Conservation (phyloP, 2,113 vertebrate genomes). For the Pelobates fuscus region DNA sequence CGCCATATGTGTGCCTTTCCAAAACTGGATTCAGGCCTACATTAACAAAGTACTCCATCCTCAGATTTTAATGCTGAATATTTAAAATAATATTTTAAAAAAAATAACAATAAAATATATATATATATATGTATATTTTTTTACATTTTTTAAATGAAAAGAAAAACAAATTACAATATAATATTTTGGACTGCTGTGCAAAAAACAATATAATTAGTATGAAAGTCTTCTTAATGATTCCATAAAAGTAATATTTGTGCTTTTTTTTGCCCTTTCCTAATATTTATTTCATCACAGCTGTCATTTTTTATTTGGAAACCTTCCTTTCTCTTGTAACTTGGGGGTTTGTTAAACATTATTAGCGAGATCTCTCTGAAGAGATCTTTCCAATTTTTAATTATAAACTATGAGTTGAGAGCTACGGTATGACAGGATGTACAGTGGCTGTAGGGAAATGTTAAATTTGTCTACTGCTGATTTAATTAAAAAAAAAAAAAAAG, state of each 20-base stretch:
- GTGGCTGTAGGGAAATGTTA: constrained; percentile 46
- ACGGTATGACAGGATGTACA: constrained; percentile 46
- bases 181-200: too few relatives aligned
- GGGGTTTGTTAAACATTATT: constrained; percentile 54
- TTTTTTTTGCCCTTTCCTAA: constrained; percentile 12
- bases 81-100: too few relatives aligned
- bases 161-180: too few relatives aligned
- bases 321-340: constrained; percentile 3
- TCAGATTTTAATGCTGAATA: too few relatives aligned
- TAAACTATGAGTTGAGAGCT: constrained; percentile 52
- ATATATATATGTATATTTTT: too few relatives aligned
- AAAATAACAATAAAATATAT: too few relatives aligned
- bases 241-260: background rate
- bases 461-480: constrained; percentile 54
- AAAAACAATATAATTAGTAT: background rate
- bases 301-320: constrained; percentile 5
- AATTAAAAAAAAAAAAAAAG: constrained; percentile 44
- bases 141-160: too few relatives aligned
- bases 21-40: too few relatives aligned
- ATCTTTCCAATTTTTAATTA: constrained; percentile 58
- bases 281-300: background rate
- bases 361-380: constrained; percentile 33
- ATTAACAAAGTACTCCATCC: too few relatives aligned
- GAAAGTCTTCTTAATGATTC: background rate
- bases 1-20: too few relatives aligned